A percentile compares a stretch with the other conserved stretches of the same genome.
Evolutionary conservation across 2,888 invertebrate genomes (phyloP).

Genomic region (Eutolmus rufibarbis): DNA sequence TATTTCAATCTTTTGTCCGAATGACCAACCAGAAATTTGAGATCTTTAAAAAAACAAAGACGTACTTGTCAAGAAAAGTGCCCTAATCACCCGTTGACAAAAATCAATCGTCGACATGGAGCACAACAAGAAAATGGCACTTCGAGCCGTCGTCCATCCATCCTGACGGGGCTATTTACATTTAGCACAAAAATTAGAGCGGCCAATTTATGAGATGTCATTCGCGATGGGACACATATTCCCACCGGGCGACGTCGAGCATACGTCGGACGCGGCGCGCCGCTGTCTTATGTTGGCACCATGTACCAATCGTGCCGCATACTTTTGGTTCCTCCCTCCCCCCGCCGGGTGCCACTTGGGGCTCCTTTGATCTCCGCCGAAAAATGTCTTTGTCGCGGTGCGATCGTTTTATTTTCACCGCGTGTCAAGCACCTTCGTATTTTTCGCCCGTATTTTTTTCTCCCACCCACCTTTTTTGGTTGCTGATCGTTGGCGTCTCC

Average conservation of each 20-base stretch:
- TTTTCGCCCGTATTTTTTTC: not conserved
- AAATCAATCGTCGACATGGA: not conserved
- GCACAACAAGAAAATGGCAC: not conserved
- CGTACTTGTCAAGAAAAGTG: not conserved
- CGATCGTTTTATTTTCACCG: constrained; percentile 3
- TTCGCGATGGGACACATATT: not conserved
- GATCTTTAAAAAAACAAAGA: not conserved
- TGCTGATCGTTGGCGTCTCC: not conserved
- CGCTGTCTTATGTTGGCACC: not conserved
- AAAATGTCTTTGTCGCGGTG: constrained; percentile 1
- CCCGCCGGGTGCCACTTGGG: not conserved
- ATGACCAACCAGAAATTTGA: not conserved
- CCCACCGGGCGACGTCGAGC: not conserved
- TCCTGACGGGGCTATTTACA: not conserved
- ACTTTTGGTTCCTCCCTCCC: not conserved
- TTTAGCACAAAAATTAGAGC: not conserved
- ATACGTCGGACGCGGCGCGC: not conserved
- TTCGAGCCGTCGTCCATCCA: not conserved
- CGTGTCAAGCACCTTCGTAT: not conserved
- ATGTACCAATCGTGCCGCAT: not conserved
- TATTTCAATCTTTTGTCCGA: not conserved
- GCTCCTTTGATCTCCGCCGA: constrained; percentile 12
- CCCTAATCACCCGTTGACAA: not conserved
- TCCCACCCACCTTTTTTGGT: not conserved
- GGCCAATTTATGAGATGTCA: not conserved